Conservation (phyloP, 2,113 vertebrate genomes). For the Phylloscopus whistleri region DNA sequence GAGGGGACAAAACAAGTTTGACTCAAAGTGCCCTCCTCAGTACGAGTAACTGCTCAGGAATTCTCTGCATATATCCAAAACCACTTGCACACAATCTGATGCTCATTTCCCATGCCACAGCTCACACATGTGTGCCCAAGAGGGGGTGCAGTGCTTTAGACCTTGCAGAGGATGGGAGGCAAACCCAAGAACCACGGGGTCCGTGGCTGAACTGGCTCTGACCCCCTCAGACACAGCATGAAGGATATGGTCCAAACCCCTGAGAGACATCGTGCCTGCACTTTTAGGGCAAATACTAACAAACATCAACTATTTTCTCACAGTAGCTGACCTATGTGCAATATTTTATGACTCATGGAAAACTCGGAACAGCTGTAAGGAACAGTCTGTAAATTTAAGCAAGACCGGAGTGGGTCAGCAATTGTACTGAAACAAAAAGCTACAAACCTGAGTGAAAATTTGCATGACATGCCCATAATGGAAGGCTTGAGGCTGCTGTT, state of each 20-base stretch:
- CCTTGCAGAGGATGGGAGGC: neutral
- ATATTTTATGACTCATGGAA: constrained; percentile 11
- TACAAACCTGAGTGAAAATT: constrained; percentile 13
- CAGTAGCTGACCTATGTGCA: neutral
- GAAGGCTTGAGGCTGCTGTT: neutral
- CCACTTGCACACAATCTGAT: neutral
- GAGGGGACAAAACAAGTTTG: constrained; percentile 1
- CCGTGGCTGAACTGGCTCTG: neutral
- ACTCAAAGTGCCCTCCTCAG: neutral
- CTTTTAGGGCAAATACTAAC: neutral
- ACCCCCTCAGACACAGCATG: neutral
- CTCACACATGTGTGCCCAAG: neutral
- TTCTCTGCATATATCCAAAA: neutral
- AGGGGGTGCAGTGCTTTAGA: neutral
- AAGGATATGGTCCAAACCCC: neutral
- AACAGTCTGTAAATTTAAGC: constrained; percentile 9
- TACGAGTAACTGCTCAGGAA: constrained; percentile 5
- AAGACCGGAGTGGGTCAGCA: neutral
- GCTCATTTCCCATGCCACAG: neutral
- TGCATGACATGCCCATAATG: neutral
- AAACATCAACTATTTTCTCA: constrained; percentile 9
- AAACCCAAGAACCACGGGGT: neutral
- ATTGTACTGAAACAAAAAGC: neutral
- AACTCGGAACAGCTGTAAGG: constrained; percentile 17
- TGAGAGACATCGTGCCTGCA: neutral